Evolutionary conservation across 2,113 vertebrate species (phyloP).

Genomic region (Girardinichthys multiradiatus): DNA sequence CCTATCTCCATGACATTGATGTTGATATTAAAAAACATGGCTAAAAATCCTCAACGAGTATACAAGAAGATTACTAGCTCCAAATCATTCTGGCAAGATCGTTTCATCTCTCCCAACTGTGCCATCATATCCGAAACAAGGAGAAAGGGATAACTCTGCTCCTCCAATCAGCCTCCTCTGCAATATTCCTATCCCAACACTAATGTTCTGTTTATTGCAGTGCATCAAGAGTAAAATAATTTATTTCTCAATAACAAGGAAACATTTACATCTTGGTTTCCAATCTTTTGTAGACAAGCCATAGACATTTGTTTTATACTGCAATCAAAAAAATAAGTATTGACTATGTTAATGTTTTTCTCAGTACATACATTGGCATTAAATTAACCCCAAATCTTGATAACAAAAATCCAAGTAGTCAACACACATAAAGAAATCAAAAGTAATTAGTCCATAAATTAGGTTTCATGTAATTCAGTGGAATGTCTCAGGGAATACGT

Average conservation of each 20-base stretch:
- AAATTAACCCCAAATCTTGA: background rate
- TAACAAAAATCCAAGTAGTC: background rate
- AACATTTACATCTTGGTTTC: constrained; percentile 2
- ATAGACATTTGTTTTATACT: constrained; percentile 16
- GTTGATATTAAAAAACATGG: constrained; percentile 62
- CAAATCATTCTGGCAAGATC: constrained; percentile 51
- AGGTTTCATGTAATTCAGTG: no score
- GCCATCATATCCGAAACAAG: constrained; percentile 59
- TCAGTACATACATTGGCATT: no score
- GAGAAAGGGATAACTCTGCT: constrained; percentile 50
- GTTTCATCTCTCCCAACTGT: constrained; percentile 61
- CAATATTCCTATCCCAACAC: constrained; percentile 11
- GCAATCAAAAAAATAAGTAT: background rate
- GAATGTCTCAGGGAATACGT: no score
- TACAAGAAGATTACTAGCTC: constrained; percentile 50
- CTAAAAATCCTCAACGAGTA: constrained; percentile 47
- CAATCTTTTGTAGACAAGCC: constrained; percentile 11
- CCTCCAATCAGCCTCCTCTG: constrained; percentile 55
- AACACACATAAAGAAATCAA: background rate
- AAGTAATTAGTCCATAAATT: background rate
- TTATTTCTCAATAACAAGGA: constrained; percentile 21
- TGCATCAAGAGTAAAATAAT: constrained; percentile 28
- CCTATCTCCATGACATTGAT: constrained; percentile 44
- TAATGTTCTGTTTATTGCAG: constrained; percentile 30
- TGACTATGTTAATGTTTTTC: no score